phyloP scores from a whole-genome alignment of 2,888 invertebrate species.

The Agrotis segetum region DNA sequence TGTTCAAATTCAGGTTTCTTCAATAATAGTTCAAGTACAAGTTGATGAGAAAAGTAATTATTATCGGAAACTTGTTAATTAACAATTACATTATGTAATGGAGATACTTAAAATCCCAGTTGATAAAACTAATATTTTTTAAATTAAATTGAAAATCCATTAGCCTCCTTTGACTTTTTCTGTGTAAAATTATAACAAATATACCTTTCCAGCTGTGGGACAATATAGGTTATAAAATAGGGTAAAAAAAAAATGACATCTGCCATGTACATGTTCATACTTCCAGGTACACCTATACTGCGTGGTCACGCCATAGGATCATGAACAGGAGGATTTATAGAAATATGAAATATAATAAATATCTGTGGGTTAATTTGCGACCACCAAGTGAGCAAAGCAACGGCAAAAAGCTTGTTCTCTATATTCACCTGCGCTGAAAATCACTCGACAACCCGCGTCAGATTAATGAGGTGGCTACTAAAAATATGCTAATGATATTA shows the following conservation, averaged over 20 bases:
- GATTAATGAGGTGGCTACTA: constrained; percentile 3
- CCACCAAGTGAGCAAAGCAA: too few species aligned
- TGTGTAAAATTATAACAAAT: too few species aligned
- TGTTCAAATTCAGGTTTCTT: not conserved
- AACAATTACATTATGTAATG: constrained; percentile 7
- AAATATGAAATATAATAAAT: too few species aligned
- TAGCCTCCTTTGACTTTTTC: too few species aligned
- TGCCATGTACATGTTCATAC: too few species aligned
- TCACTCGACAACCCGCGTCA: constrained; percentile 14
- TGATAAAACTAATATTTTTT: not conserved
- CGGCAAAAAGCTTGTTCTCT: not conserved
- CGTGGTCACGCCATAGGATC: too few species aligned
- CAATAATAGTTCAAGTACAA: not conserved
- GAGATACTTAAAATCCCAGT: not conserved
- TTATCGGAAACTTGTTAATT: not conserved
- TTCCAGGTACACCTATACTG: too few species aligned
- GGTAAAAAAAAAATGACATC: too few species aligned
- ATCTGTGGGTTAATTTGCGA: too few species aligned
- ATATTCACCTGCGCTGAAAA: not conserved
- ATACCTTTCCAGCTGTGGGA: too few species aligned
- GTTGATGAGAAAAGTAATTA: constrained; percentile 8
- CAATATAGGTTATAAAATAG: too few species aligned
- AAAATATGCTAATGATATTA: constrained; percentile 48
- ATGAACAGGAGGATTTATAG: too few species aligned
- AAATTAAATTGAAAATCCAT: not conserved